These are phyloP conservation scores for Salticus scenicus DNA, from an alignment of 2,888 invertebrate species.

Conservation along the genomic window DNA sequence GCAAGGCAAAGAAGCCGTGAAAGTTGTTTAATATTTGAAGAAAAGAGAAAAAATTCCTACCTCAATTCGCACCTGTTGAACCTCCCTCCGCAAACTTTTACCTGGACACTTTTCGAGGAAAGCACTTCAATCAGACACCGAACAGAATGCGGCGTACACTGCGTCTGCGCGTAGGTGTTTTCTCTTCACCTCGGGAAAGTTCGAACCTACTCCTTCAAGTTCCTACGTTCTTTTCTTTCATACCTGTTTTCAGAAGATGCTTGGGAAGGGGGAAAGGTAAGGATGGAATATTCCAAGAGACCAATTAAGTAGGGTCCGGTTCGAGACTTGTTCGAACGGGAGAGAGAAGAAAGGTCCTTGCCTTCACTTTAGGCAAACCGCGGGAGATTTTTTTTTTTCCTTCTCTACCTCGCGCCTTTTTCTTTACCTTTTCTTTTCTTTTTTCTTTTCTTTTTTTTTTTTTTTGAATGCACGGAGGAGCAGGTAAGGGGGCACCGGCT, in stretches of 20 bases:
- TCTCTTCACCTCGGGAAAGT: slow-evolving; percentile 26
- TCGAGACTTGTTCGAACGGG: slow-evolving; percentile 23
- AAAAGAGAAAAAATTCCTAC: not conserved
- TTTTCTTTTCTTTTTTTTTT: not conserved
- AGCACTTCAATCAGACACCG: not conserved
- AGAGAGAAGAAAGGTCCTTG: slow-evolving; percentile 43
- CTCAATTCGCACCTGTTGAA: not conserved
- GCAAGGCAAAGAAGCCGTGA: too few species aligned
- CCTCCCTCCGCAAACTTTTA: not conserved
- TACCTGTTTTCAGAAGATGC: not conserved
- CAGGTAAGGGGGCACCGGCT: not conserved
- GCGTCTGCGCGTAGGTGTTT: slow-evolving; percentile 65
- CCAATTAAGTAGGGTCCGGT: slow-evolving; percentile 61
- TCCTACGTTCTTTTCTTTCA: slow-evolving; percentile 18
- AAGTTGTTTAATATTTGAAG: too few species aligned
- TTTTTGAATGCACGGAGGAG: not conserved
- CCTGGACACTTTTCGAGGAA: not conserved
- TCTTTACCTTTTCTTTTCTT: not conserved
- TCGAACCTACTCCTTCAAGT: slow-evolving; percentile 19
- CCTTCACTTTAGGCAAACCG: slow-evolving; percentile 33
- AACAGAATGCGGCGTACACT: slow-evolving; percentile 16
- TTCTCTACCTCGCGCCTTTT: too few species aligned
- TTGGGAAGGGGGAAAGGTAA: not conserved
- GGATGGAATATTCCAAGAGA: slow-evolving; percentile 42
- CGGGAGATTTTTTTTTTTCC: slow-evolving; percentile 26